Base-by-base conservation (phyloP, 2,797 vertebrate species). In the Anguilla megastoma region DNA sequence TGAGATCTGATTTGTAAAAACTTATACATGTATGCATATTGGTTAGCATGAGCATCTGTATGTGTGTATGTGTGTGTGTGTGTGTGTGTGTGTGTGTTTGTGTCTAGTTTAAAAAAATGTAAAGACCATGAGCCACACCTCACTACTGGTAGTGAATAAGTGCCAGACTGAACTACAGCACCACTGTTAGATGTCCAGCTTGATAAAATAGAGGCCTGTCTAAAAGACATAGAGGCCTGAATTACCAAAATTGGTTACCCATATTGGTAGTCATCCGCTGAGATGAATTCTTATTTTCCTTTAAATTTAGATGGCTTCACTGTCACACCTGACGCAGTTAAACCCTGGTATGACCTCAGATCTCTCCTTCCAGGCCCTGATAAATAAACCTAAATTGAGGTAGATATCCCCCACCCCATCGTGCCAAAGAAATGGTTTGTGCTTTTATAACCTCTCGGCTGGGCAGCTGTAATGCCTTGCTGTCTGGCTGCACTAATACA, bases 21-120 rank as follows among this genome's bases (percentile, higher is more conserved):
- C 24, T 63, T 63, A 24, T n/a, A 63, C 60, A 63, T 54, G 36
- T 24, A 24, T 56, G 48, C 45, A 45, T 56, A n/a, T 58, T 36
- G 21, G 80, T 50, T 45, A 4, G 82, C 52, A n/a, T 58, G 27
- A 54, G 27, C 18, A 52, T 30, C 1, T 41, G 80, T 12, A 12
- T 56, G 54, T 60, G 84, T 60, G 27, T 85, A 5, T 33, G 82
- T 84, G 80, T 83, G 41, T 50, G 41, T 83, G 41, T 83, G 84
- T 3, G 27, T 58, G 24, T 18, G 54, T n/a, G n/a, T n/a, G n/a
- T 41, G 52, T 18, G 54, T 60, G 52, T 21, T 10, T 63, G 30
- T 36, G 30, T 85, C n/a, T 60, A 52, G 60, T 63, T 24, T 63
- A 63, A 63, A 63, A 63, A 63, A 54, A 54, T 54, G 9, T 54